Evolutionary conservation across 2,888 invertebrate genomes (phyloP), one percentile per base, ranked within the genome.

Genomic region (Drosophila borealis): DNA sequence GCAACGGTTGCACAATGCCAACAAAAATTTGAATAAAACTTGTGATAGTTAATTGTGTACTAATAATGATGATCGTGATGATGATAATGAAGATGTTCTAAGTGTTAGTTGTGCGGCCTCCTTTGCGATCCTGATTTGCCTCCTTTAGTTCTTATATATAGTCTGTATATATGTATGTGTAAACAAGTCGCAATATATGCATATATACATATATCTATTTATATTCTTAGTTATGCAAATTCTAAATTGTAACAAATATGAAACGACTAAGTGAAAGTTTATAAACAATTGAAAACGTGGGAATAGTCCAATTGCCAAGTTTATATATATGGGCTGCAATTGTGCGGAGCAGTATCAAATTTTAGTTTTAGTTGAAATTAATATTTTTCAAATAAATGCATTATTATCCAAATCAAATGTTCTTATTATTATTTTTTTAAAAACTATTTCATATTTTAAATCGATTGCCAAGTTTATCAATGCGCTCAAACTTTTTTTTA

Each of bases 21-120:
- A 81, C 82, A 73, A 64, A 75, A 50, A 81, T 64, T 54, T 44
- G 1, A 84, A 84, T 81, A 79, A 51, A 69, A 81, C 68, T 83
- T 83, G 83, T 83, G 83, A 83, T 82, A 80, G 78, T 73, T 71
- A 72, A 76, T 62, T 74, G 66, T 78, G 71, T 71, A 71, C 60
- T 65, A 61, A 54, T 21, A 46, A 70, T 44, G 2, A 29, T 29
- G 29, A 29, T 29, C 8, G 8, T 50, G 55, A 51, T 57, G 19
- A 34, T 51, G 46, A 19, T 21, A 14, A 33, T 39, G 54, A 37
- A n/a, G 53, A 39, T 14, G 37, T 44, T 51, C 33, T 46, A 29
- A 45, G 51, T 41, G 51, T 41, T 19, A 25, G 41, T 34, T 44
- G 19, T 17, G 21, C 44, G 41, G 25, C 33, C 41, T 36, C 57